A percentile compares a stretch with the other conserved stretches of the same genome.
These are phyloP conservation scores for Tetropium fuscum DNA, from an alignment of 2,888 invertebrate genomes.

Conservation along the genomic window DNA sequence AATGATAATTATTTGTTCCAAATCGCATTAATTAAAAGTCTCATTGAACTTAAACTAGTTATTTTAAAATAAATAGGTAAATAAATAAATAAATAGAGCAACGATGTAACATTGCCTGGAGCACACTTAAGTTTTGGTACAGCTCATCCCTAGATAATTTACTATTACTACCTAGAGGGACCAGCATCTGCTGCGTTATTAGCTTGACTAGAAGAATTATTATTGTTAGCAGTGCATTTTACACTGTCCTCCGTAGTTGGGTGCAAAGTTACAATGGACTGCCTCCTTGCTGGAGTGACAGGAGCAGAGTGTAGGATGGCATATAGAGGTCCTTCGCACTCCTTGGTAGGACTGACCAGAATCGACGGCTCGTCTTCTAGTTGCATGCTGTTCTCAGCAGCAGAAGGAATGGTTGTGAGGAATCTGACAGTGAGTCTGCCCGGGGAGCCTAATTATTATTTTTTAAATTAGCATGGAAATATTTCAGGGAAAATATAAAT, in stretches of 20 bases:
- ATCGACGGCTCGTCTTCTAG: constrained; percentile 72
- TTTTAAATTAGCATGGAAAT: too few species aligned
- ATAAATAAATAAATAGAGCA: constrained; percentile 45
- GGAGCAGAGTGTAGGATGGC: constrained; percentile 63
- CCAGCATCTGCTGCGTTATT: constrained; percentile 45
- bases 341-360: constrained; percentile 60
- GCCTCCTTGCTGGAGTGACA: constrained; percentile 56
- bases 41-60: too few species aligned
- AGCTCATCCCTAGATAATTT: constrained; percentile 26
- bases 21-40: too few species aligned
- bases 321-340: constrained; percentile 61
- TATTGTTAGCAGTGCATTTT: constrained; percentile 20
- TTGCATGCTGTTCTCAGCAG: constrained; percentile 78
- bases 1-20: too few species aligned
- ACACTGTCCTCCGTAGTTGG: constrained; percentile 56
- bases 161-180: constrained; percentile 55
- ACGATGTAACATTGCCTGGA: constrained; percentile 12
- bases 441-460: constrained; percentile 64
- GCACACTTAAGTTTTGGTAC: constrained; percentile 24
- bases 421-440: constrained; percentile 70
- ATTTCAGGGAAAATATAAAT: too few species aligned
- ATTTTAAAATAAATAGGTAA: constrained; percentile 27
- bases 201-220: constrained; percentile 49
- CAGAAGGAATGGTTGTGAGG: constrained; percentile 80
- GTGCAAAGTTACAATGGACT: constrained; percentile 64